A percentile compares a stretch with the other conserved stretches of the same genome.
These are phyloP conservation scores for Crotophaga sulcirostris DNA, from an alignment of 2,113 vertebrate species.

Conservation along the genomic window DNA sequence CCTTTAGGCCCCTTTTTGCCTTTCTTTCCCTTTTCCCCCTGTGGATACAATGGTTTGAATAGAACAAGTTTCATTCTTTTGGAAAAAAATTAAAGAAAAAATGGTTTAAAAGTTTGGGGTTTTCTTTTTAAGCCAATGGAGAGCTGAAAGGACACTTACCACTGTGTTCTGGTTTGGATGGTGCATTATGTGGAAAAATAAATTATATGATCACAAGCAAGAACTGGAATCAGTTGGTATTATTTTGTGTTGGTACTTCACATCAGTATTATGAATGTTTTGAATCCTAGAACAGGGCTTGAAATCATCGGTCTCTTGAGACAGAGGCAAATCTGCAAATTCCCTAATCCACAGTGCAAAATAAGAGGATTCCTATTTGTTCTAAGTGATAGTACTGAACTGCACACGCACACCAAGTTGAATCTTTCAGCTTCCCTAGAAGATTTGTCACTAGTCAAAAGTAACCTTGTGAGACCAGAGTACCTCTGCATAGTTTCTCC, in stretches of 20 bases:
- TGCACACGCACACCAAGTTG: neutral
- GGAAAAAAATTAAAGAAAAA: neutral
- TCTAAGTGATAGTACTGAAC: neutral
- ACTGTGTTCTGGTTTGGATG: conserved; percentile 66
- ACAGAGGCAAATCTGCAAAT: conserved; percentile 1
- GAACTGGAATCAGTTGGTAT: conserved; percentile 8
- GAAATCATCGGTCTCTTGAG: neutral
- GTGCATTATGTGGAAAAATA: conserved; percentile 57
- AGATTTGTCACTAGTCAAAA: neutral
- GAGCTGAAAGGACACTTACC: conserved; percentile 82
- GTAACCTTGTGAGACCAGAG: neutral
- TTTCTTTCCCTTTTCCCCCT: conserved; percentile 99
- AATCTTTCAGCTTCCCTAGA: neutral
- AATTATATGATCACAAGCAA: conserved; percentile 44
- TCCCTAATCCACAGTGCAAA: neutral
- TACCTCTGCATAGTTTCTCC: neutral
- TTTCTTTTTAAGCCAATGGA: conserved; percentile 61
- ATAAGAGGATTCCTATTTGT: neutral
- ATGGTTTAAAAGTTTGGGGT: conserved; percentile 22
- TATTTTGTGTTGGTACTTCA: conserved; percentile 12
- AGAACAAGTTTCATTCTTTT: conserved; percentile 80
- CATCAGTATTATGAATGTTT: neutral
- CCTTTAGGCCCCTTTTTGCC: conserved; percentile 99
- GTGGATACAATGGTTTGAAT: conserved; percentile 94
- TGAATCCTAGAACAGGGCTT: conserved; percentile 58